Percentiles rank a stretch among this genome's conserved stretches.
Conservation (phyloP, 2,113 vertebrate species). For the Triplophysa rosa region DNA sequence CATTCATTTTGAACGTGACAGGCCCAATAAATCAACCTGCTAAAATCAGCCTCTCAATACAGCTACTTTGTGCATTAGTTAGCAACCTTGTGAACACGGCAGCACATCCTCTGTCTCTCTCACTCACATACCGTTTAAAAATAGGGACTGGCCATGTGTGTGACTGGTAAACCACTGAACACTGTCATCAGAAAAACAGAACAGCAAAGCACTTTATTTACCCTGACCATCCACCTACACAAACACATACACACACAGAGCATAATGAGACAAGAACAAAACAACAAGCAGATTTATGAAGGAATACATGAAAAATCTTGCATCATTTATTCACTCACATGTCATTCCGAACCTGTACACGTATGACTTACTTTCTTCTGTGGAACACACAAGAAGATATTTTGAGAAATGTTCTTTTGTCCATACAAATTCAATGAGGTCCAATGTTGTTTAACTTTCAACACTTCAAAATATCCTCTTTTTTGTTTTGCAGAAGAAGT, state of each 20-base stretch:
- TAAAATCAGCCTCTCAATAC: neutral
- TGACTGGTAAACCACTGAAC: neutral
- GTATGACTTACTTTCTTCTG: no score
- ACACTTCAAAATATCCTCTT: no score
- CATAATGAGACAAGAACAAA: slow-evolving; percentile 3
- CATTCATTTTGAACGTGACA: slow-evolving; percentile 37
- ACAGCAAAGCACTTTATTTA: neutral
- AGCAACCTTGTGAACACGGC: neutral
- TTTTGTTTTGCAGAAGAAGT: no score
- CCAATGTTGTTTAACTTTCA: no score
- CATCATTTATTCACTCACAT: no score
- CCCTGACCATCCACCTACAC: neutral
- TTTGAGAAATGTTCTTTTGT: no score
- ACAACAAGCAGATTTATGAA: no score
- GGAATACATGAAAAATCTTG: no score
- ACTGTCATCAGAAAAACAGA: neutral
- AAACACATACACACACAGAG: neutral
- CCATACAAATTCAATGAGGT: no score
- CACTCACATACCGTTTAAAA: neutral
- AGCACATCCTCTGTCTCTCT: neutral
- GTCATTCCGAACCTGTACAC: no score
- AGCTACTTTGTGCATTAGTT: neutral
- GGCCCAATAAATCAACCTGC: slow-evolving; percentile 43
- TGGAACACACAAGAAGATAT: no score
- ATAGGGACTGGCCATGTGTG: neutral